These are phyloP conservation scores for Aleiodes sp. DNA, from an alignment of 1,140 invertebrate species.

Conservation along the genomic window DNA sequence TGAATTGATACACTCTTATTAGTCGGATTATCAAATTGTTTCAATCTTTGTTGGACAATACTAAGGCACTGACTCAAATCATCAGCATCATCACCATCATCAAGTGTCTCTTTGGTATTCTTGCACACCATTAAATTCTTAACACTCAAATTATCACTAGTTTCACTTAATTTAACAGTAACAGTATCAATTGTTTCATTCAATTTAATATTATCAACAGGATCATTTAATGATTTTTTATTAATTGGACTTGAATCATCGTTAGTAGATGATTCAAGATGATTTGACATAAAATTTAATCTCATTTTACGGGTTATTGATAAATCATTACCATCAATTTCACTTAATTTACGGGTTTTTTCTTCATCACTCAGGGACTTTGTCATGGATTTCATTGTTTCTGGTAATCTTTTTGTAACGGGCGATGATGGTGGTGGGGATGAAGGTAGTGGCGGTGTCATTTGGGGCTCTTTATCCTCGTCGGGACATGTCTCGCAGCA, in stretches of 20 bases:
- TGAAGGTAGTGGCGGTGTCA: slow-evolving; percentile 9
- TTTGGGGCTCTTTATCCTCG: slow-evolving; percentile 69
- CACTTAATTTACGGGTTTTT: slow-evolving; percentile 58
- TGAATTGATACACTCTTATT: not conserved
- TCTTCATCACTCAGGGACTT: slow-evolving; percentile 66
- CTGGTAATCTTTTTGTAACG: slow-evolving; percentile 19
- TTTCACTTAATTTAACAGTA: slow-evolving; percentile 43
- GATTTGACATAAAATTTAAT: slow-evolving; percentile 48
- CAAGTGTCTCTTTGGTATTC: slow-evolving; percentile 55
- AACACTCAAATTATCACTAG: slow-evolving; percentile 41
- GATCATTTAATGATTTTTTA: too few relatives aligned
- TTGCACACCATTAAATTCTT: slow-evolving; percentile 32
- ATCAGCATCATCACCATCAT: slow-evolving; percentile 26
- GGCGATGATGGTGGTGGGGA: not conserved
- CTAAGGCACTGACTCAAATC: slow-evolving; percentile 39
- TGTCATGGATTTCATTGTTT: slow-evolving; percentile 5
- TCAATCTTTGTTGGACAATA: slow-evolving; percentile 53
- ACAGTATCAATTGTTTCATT: slow-evolving; percentile 21
- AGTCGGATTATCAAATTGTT: slow-evolving; percentile 46
- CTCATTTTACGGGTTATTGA: slow-evolving; percentile 50
- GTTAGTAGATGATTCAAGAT: slow-evolving; percentile 18
- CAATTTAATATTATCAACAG: slow-evolving; percentile 28
- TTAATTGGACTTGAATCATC: slow-evolving; percentile 23
- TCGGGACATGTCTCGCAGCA: slow-evolving; percentile 90
- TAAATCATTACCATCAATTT: slow-evolving; percentile 39